These are phyloP conservation scores for Gymnopithys bicolor DNA, from an alignment of 2,797 vertebrate species.

Conservation along the genomic window DNA sequence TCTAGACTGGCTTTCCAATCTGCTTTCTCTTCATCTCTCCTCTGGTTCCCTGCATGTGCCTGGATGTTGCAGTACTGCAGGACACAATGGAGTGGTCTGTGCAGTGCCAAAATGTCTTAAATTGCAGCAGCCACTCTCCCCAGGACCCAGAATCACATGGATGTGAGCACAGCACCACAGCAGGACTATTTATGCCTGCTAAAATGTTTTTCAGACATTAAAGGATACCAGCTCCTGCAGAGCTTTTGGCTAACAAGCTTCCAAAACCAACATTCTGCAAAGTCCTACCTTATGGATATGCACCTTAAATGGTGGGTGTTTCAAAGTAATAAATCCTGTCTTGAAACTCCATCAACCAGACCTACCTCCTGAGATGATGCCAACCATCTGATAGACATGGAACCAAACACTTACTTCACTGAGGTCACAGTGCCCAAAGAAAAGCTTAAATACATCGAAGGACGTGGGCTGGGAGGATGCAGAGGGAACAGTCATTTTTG, in stretches of 20 bases:
- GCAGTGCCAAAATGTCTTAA: neutral
- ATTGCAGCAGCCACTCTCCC: neutral
- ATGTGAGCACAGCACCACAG: rapidly evolving
- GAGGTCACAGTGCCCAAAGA: neutral
- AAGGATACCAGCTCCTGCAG: neutral
- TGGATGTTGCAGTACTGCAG: neutral
- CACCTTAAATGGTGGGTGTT: neutral
- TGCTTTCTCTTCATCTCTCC: neutral
- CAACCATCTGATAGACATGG: neutral
- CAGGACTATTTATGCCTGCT: neutral
- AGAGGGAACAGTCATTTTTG: neutral
- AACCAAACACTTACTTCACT: neutral
- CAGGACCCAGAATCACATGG: neutral
- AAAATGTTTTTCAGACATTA: neutral
- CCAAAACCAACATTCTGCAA: neutral
- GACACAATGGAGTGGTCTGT: neutral
- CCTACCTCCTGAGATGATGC: neutral
- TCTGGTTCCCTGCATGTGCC: neutral
- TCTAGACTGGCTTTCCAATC: neutral
- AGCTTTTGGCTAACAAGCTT: neutral
- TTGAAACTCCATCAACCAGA: neutral
- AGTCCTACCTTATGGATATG: neutral
- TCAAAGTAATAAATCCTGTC: neutral
- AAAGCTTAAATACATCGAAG: neutral
- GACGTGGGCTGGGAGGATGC: neutral